Evolutionary conservation across 2,888 invertebrate species (phyloP).

Genomic region (Epirrhoe alternata): DNA sequence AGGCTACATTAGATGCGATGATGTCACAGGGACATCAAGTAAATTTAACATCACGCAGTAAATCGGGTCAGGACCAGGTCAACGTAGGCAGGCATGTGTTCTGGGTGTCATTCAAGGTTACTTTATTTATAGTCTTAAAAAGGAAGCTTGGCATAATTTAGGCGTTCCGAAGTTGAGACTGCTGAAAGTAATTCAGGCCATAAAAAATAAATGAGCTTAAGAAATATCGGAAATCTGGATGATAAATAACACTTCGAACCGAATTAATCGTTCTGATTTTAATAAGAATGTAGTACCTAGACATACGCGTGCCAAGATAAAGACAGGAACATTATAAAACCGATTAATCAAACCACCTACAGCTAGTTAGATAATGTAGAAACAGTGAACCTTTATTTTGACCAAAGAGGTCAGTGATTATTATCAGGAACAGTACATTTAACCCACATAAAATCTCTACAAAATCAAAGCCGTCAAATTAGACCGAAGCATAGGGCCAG

Average conservation of each 20-base stretch:
- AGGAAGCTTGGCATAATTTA: constrained; percentile 9
- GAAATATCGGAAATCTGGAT: background rate
- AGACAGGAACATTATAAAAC: background rate
- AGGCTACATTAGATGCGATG: constrained; percentile 34
- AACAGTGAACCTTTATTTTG: background rate
- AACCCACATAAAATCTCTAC: constrained; percentile 46
- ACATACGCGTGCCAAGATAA: background rate
- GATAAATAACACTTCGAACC: background rate
- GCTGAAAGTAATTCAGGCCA: background rate
- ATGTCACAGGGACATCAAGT: constrained; percentile 41
- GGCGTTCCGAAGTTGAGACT: background rate
- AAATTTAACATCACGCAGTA: constrained; percentile 39
- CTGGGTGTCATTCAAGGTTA: constrained; percentile 34
- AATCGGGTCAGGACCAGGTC: constrained; percentile 46
- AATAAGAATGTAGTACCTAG: background rate
- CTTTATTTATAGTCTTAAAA: constrained; percentile 27
- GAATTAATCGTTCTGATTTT: background rate
- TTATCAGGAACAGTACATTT: constrained; percentile 21
- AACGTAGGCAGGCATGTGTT: constrained; percentile 26
- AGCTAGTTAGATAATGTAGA: background rate
- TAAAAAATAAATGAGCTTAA: background rate
- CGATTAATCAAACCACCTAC: background rate
- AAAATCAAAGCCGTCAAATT: constrained; percentile 60
- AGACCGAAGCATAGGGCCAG: constrained; percentile 54
- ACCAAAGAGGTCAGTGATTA: constrained; percentile 19